phyloP scores from a whole-genome alignment of 2,113 vertebrate genomes.

The Nycticryphes semicollaris region DNA sequence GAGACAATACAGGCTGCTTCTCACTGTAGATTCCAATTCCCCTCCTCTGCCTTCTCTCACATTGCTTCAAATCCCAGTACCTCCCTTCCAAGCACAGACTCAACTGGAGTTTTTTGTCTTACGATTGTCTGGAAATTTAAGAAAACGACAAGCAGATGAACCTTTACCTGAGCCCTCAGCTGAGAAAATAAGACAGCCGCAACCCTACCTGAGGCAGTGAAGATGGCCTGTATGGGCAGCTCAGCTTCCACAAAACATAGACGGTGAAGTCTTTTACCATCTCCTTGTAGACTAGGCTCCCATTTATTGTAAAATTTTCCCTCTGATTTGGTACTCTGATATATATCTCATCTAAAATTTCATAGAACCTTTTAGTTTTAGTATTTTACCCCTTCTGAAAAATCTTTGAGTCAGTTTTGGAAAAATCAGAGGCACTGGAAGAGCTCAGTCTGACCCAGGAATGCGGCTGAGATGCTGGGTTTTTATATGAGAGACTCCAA shows the following conservation, averaged over 20 bases:
- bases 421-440: background rate
- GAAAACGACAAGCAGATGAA: background rate
- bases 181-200: background rate
- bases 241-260: background rate
- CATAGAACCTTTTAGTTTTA: background rate
- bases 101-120: background rate
- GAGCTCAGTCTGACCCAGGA: background rate
- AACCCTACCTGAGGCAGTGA: background rate
- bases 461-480: background rate
- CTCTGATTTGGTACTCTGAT: too few relatives aligned
- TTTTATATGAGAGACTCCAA: background rate
- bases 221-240: fast-evolving
- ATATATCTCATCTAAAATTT: background rate
- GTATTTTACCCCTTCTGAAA: background rate
- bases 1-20: background rate
- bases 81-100: background rate
- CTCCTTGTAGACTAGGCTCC: background rate
- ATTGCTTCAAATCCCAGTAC: background rate
- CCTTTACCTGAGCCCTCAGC: fast-evolving
- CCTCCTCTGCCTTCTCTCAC: background rate
- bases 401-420: background rate
- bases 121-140: background rate
- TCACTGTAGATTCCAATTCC: background rate
- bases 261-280: background rate
- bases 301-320: background rate